phyloP scores from a whole-genome alignment of 2,888 invertebrate species.

The Apamea crenata region DNA sequence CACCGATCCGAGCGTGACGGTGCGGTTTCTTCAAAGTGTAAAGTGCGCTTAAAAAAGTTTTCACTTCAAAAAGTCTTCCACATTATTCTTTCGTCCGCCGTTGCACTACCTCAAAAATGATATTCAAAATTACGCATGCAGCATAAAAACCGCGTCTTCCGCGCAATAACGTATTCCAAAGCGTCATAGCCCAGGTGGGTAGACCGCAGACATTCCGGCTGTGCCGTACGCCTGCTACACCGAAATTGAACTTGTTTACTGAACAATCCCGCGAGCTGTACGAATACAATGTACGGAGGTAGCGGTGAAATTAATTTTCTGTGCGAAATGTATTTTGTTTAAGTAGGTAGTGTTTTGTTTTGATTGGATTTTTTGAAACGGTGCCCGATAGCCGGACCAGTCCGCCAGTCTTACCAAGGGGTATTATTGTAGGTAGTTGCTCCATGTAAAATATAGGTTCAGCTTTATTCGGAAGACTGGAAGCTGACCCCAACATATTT shows the following conservation, averaged over 20 bases:
- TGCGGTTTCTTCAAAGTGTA: neutral
- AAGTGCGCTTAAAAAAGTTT: too few relatives aligned
- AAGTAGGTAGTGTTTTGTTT: conserved; percentile 52
- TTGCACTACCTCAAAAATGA: conserved; percentile 11
- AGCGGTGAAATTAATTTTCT: conserved; percentile 63
- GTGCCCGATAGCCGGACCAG: neutral
- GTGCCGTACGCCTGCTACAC: conserved; percentile 52
- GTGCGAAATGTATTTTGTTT: conserved; percentile 48
- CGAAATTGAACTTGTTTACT: conserved; percentile 68
- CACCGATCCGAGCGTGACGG: too few relatives aligned
- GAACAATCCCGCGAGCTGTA: conserved; percentile 62
- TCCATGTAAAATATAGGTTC: neutral
- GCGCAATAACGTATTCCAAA: conserved; percentile 58
- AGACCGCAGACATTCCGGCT: conserved; percentile 65
- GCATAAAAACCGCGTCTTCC: conserved; percentile 48
- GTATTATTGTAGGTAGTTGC: neutral
- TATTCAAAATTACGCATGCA: conserved; percentile 43
- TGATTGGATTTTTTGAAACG: conserved; percentile 10
- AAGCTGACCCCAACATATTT: neutral
- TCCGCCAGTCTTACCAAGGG: neutral
- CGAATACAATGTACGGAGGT: conserved; percentile 57
- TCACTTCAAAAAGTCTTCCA: neutral
- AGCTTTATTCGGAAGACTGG: neutral
- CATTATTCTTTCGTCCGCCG: neutral
- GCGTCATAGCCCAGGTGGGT: conserved; percentile 65